Evolutionary conservation across 1,140 invertebrate genomes (phyloP).

Genomic region (Tachypleus tridentatus): DNA sequence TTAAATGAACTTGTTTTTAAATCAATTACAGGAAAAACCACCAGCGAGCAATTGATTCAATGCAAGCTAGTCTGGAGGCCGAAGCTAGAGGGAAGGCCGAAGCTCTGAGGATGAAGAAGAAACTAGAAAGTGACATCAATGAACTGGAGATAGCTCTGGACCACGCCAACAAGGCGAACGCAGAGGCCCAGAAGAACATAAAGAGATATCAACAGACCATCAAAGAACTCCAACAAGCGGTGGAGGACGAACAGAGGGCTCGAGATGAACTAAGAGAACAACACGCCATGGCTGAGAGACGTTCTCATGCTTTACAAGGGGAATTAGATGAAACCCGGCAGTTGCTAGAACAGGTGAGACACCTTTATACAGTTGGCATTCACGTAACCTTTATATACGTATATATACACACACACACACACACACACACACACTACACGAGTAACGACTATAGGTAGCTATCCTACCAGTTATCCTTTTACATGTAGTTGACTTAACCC

Average conservation of each 20-base stretch:
- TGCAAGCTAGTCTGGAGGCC: slow-evolving; percentile 97
- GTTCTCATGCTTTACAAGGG: slow-evolving; percentile 86
- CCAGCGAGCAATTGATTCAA: slow-evolving; percentile 95
- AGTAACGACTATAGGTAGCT: too few relatives aligned
- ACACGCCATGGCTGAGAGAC: slow-evolving; percentile 87
- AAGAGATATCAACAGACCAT: slow-evolving; percentile 94
- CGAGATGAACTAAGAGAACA: slow-evolving; percentile 95
- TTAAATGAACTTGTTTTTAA: neutral
- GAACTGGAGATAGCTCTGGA: slow-evolving; percentile 97
- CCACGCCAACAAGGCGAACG: slow-evolving; percentile 95
- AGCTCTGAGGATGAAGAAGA: slow-evolving; percentile 99
- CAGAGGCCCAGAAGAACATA: slow-evolving; percentile 97
- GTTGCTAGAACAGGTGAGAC: slow-evolving; percentile 69
- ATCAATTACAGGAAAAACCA: slow-evolving; percentile 72
- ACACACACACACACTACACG: too few relatives aligned
- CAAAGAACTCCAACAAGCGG: slow-evolving; percentile 83
- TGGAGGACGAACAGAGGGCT: slow-evolving; percentile 95
- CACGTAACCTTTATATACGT: neutral
- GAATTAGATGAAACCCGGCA: slow-evolving; percentile 93
- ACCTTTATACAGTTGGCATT: neutral
- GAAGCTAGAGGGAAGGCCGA: slow-evolving; percentile 99
- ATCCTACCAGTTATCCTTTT: too few relatives aligned
- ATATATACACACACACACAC: too few relatives aligned
- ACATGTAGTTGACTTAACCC: too few relatives aligned
- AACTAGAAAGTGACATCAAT: slow-evolving; percentile 98